A percentile compares a stretch with the other conserved stretches of the same genome.
Conservation (phyloP, 2,888 invertebrate genomes). For the Hydraecia micacea region DNA sequence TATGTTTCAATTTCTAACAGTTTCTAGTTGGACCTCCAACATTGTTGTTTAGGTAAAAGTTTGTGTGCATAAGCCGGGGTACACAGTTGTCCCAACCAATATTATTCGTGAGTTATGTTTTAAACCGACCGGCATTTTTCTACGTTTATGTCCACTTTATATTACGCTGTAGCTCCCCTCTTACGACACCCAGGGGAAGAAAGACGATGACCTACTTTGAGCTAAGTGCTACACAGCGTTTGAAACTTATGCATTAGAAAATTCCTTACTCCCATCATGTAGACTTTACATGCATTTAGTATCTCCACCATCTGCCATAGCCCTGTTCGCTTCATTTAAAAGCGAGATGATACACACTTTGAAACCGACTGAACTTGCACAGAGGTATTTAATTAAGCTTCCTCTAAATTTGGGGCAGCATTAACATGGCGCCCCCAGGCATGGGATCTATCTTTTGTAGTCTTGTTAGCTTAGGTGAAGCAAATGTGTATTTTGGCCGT, state of each 20-base stretch:
- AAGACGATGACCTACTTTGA: conserved; percentile 53
- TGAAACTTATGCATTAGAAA: conserved; percentile 53
- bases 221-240: conserved; percentile 39
- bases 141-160: conserved; percentile 50
- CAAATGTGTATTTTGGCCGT: conserved; percentile 61
- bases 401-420: conserved; percentile 66
- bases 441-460: conserved; percentile 64
- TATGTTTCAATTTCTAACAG: conserved; percentile 42
- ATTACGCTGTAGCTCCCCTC: conserved; percentile 40
- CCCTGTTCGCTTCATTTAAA: conserved; percentile 37
- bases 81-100: conserved; percentile 23
- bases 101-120: conserved; percentile 48
- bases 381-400: conserved; percentile 73
- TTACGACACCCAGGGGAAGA: conserved; percentile 58
- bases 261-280: conserved; percentile 25
- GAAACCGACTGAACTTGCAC: conserved; percentile 51
- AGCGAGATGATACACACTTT: conserved; percentile 50
- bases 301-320: conserved; percentile 14
- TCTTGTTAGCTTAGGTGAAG: conserved; percentile 67
- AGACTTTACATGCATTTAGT: conserved; percentile 30
- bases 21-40: conserved; percentile 23
- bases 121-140: conserved; percentile 48
- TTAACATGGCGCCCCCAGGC: conserved; percentile 63
- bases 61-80: conserved; percentile 15
- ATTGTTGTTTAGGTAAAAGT: conserved; percentile 24